Evolutionary conservation across 2,113 vertebrate genomes (phyloP).

Genomic region (Eulacestoma nigropectus): DNA sequence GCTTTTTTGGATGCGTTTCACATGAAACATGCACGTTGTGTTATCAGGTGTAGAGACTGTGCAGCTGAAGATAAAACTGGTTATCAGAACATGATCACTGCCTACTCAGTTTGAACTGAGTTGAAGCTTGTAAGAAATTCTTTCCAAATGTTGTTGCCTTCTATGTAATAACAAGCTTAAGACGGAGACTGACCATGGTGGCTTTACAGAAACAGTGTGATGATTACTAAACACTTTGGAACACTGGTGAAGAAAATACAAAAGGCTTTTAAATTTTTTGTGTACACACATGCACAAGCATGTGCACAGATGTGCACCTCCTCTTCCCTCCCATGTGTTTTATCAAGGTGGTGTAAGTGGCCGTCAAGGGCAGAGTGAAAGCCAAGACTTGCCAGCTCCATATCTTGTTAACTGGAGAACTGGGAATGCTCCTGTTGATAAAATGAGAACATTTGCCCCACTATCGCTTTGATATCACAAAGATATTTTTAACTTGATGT

Average conservation of each 20-base stretch:
- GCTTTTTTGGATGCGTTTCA: background rate
- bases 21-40: fast-evolving
- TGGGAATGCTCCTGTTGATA: background rate
- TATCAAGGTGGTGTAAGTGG: background rate
- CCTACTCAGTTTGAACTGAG: background rate
- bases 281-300: background rate
- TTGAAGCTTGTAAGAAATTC: background rate
- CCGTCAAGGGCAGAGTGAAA: background rate
- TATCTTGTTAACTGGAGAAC: background rate
- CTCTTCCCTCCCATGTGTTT: background rate
- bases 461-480: background rate
- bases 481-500: background rate
- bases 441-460: background rate
- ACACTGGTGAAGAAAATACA: background rate
- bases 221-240: background rate
- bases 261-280: background rate
- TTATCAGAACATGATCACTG: background rate
- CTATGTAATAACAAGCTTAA: background rate
- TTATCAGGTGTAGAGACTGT: background rate
- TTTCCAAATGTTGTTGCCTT: background rate
- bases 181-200: background rate
- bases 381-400: background rate
- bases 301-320: background rate
- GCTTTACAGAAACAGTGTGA: background rate
- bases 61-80: background rate